A percentile compares a stretch with the other conserved stretches of the same genome.
phyloP scores from a whole-genome alignment of 2,113 vertebrate species.

The Sapayoa aenigma region DNA sequence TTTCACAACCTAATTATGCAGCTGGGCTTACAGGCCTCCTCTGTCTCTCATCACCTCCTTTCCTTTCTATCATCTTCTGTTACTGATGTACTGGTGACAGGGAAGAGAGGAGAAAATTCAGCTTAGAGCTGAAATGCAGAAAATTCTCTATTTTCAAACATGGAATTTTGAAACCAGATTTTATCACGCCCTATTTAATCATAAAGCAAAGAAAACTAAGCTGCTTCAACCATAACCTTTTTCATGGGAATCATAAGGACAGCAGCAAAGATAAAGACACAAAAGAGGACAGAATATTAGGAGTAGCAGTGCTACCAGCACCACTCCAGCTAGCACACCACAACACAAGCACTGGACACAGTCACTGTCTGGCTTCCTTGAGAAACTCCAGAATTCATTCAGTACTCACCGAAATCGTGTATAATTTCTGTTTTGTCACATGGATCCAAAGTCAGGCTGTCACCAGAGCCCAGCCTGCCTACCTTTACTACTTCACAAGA shows the following conservation, averaged over 20 bases:
- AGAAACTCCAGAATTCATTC: neutral
- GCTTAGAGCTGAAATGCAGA: neutral
- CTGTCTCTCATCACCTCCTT: neutral
- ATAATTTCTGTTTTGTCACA: neutral
- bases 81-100: neutral
- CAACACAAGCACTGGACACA: neutral
- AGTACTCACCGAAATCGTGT: neutral
- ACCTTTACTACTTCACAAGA: neutral
- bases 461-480: neutral
- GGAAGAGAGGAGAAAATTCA: neutral
- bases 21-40: neutral
- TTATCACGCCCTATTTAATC: neutral
- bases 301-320: neutral
- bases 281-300: neutral
- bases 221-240: neutral
- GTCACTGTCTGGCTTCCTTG: neutral
- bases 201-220: neutral
- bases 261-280: neutral
- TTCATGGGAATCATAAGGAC: neutral
- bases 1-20: neutral
- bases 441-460: neutral
- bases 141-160: neutral
- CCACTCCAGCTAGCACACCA: neutral
- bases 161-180: neutral
- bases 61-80: neutral